A percentile compares a stretch with the other conserved stretches of the same genome.
phyloP scores from a whole-genome alignment of 2,797 vertebrate species.

The Acrossocheilus wenchowensis region DNA sequence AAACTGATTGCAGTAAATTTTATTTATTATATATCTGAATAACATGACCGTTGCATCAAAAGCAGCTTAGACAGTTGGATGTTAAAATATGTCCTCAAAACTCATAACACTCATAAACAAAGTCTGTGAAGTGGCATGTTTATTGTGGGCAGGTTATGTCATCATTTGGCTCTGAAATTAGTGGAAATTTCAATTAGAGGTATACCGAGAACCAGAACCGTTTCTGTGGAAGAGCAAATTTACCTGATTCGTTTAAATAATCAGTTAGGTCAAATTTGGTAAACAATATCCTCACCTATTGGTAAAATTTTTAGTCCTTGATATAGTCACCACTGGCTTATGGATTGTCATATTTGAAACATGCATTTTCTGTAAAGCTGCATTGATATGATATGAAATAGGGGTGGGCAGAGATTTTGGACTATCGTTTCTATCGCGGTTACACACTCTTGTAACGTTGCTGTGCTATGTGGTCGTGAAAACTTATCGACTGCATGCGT shows the following conservation, averaged over 20 bases:
- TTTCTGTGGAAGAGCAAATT: not conserved
- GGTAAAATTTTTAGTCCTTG: not conserved
- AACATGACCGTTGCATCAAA: not conserved
- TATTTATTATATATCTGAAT: not conserved
- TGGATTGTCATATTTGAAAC: not conserved
- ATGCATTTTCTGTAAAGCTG: not conserved
- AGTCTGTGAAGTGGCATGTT: not conserved
- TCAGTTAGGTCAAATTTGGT: not conserved
- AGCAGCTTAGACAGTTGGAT: not conserved
- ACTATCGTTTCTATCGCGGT: not conserved
- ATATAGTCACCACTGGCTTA: not conserved
- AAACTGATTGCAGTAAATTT: not conserved
- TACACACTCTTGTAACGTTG: not conserved
- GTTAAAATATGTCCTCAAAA: constrained; percentile 21
- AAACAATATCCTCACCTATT: not conserved
- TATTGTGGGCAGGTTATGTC: not conserved
- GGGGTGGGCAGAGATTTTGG: not conserved
- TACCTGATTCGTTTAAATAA: not conserved
- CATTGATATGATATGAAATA: not conserved
- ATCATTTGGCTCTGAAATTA: not conserved
- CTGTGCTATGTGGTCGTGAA: not conserved
- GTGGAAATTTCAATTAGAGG: not conserved
- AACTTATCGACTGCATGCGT: not conserved
- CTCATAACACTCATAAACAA: not conserved
- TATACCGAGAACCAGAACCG: not conserved